A percentile compares a stretch with the other conserved stretches of the same genome.
Conservation (phyloP, 2,113 vertebrate genomes). For the Turdus rufiventris region DNA sequence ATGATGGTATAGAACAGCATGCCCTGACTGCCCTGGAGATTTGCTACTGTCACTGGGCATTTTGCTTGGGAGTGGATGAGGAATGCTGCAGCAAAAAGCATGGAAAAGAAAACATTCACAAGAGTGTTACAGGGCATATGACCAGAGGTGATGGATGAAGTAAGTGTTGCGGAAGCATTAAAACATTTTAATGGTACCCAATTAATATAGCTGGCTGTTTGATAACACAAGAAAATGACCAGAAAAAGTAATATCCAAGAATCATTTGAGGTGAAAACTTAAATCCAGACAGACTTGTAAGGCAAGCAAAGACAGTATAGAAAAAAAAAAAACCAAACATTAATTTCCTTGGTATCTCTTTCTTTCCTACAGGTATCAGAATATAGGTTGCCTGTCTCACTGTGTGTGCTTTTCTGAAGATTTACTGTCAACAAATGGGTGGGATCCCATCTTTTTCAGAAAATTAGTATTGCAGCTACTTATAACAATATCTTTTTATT, state of each 20-base stretch:
- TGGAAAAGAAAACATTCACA: neutral
- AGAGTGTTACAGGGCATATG: neutral
- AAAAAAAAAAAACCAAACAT: neutral
- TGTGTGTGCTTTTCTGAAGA: neutral
- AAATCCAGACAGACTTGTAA: neutral
- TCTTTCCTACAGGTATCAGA: neutral
- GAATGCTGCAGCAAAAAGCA: neutral
- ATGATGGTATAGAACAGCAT: neutral
- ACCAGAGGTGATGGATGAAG: neutral
- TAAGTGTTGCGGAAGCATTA: rapidly evolving
- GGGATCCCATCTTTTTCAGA: neutral
- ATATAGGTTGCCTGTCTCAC: neutral
- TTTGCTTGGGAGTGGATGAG: neutral
- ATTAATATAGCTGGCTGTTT: neutral
- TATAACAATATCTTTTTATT: neutral
- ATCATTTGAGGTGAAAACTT: neutral
- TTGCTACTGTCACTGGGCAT: neutral
- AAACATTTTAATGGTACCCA: neutral
- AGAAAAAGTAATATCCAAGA: neutral
- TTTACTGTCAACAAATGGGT: neutral
- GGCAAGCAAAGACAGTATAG: neutral
- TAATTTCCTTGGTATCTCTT: neutral
- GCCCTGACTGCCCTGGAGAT: neutral
- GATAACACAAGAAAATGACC: neutral
- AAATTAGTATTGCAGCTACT: neutral